These are phyloP conservation scores for Meles meles DNA, from an alignment of 2,113 vertebrate genomes.

Conservation along the genomic window DNA sequence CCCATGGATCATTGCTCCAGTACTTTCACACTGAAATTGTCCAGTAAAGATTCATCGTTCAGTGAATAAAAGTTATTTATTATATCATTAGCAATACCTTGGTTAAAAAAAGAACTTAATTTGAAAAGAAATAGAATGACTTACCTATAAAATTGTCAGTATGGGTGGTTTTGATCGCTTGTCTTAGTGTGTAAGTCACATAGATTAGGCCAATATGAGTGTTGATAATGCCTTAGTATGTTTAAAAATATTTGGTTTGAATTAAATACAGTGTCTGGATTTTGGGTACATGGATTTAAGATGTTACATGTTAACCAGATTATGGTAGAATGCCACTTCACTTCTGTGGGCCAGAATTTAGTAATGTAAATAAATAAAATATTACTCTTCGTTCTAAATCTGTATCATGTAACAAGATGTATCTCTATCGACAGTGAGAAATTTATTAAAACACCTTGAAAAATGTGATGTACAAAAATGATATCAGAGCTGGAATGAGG, in stretches of 20 bases:
- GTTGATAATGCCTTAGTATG: neutral
- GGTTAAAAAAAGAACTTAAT: neutral
- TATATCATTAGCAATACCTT: neutral
- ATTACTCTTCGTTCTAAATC: neutral
- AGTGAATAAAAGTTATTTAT: neutral
- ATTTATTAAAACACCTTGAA: neutral
- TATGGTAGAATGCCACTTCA: neutral
- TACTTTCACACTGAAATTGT: neutral
- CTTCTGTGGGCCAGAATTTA: neutral
- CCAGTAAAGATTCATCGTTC: neutral
- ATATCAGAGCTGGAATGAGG: neutral
- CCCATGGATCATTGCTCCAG: neutral
- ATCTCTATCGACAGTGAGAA: neutral
- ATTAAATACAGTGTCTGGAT: neutral
- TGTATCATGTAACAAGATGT: neutral
- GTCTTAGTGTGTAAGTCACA: neutral
- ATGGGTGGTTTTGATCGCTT: neutral
- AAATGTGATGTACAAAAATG: neutral
- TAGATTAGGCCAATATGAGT: neutral
- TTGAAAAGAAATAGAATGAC: neutral
- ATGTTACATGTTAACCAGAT: neutral
- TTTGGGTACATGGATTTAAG: neutral
- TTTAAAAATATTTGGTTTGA: neutral
- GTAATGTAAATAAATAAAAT: neutral
- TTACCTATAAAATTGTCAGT: neutral